phyloP scores from a whole-genome alignment of 2,888 invertebrate species.

The Papilio protenor region DNA sequence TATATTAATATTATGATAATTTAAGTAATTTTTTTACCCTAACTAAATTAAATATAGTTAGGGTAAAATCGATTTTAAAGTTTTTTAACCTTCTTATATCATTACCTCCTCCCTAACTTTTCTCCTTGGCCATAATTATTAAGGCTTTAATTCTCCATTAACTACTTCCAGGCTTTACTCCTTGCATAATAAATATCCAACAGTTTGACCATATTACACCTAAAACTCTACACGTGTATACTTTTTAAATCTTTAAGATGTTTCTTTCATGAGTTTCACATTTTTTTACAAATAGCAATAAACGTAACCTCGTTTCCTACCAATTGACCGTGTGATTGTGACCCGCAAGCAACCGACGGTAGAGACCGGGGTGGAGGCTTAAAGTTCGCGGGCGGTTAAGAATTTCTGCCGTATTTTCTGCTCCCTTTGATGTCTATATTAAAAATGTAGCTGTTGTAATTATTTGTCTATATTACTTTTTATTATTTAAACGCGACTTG shows the following conservation, averaged over 20 bases:
- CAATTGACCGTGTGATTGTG: slow-evolving; percentile 35
- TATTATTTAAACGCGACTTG: not conserved
- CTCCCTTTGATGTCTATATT: slow-evolving; percentile 17
- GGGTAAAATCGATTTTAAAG: no score
- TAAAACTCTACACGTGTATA: no score
- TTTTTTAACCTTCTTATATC: no score
- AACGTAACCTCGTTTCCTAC: slow-evolving; percentile 18
- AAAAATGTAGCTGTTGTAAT: slow-evolving; percentile 5
- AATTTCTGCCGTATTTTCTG: slow-evolving; percentile 2
- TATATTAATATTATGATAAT: not conserved
- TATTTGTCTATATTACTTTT: not conserved
- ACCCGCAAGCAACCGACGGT: not conserved
- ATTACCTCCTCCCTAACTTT: no score
- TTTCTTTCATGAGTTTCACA: not conserved
- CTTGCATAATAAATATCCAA: no score
- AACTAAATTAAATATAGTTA: no score
- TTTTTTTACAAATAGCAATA: slow-evolving; percentile 26
- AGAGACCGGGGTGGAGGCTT: not conserved
- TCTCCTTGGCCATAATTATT: no score
- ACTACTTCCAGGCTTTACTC: no score
- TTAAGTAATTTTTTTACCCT: not conserved
- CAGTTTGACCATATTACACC: no score
- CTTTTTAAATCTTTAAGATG: not conserved
- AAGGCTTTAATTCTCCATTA: no score
- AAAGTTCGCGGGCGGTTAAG: slow-evolving; percentile 10